Conservation (phyloP, 2,797 vertebrate species). For the Brotula barbata region DNA sequence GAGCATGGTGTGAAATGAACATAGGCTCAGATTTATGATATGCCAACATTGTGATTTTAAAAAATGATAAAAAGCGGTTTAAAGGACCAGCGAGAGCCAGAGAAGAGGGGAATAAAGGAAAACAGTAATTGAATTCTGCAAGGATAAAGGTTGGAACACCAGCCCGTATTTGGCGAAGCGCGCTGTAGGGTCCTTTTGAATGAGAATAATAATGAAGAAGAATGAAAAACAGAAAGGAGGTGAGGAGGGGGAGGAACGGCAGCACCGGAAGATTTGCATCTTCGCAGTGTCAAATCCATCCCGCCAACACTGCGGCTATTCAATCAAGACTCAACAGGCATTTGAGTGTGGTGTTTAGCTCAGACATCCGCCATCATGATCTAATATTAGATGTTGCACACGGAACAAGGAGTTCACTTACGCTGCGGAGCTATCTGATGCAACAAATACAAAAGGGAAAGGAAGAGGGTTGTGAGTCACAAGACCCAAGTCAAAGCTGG, state of each 20-base stretch:
- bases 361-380: conserved; percentile 35
- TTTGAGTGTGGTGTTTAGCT: conserved; percentile 24
- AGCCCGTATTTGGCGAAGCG: conserved; percentile 40
- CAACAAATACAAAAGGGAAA: conserved; percentile 25
- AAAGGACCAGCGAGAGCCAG: conserved; percentile 47
- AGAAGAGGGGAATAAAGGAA: conserved; percentile 1
- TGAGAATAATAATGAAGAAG: conserved; percentile 55
- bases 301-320: conserved; percentile 31
- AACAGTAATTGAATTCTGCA: conserved; percentile 67
- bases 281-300: conserved; percentile 39
- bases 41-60: conserved; percentile 50
- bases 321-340: conserved; percentile 30
- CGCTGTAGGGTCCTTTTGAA: conserved; percentile 42
- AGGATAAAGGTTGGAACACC: conserved; percentile 55
- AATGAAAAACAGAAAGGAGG: conserved; percentile 28
- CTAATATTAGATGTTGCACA: conserved; percentile 53
- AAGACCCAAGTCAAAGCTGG: conserved; percentile 26
- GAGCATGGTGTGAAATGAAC: conserved; percentile 44
- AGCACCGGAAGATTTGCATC: conserved; percentile 41
- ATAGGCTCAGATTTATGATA: conserved; percentile 54
- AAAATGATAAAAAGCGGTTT: conserved; percentile 55
- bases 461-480: conserved; percentile 11
- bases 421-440: conserved; percentile 30
- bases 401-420: conserved; percentile 30
- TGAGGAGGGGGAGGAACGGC: background rate